Evolutionary conservation across 2,113 vertebrate genomes (phyloP), one percentile per base, ranked within the genome.

Genomic region (Bagarius yarrelli): DNA sequence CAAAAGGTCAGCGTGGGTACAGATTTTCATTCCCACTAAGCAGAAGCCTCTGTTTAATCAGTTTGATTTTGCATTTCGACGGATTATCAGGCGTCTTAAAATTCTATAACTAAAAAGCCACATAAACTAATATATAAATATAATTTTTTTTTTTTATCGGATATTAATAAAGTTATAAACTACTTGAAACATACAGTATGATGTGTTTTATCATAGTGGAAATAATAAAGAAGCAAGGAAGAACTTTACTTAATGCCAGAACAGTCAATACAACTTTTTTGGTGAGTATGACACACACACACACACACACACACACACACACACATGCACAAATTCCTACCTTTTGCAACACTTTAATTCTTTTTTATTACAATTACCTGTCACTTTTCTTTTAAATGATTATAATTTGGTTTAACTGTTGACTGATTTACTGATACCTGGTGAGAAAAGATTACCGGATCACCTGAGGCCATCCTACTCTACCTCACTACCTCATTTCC

Each of bases 271-370:
- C 59, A 60, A 27, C 25, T 60, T 60, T n/a, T 5, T 60, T 60
- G 25, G 59, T 16, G 15, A 60, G 13, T 60, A 5, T 12, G 27
- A 75, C 70, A 76, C 30, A 75, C 59, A 60, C 71, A 79, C 71
- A 76, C 27, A 47, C 44, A 77, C 55, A 77, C 81, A 83, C 81
- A 72, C 75, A 75, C 60, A 78, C 66, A 73, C 59, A 23, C 30
- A 30, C 14, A 27, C 59, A 60, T 64, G 64, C 60, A 78, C 56
- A 73, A 44, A 23, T 21, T 19, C 14, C 12, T 23, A 27, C 25
- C 13, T 5, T 14, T 25, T 60, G 13, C 59, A 60, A 25, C 25
- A 27, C 25, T 15, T 25, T 59, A 60, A 13, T 60, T 30, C 12
- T 9, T 60, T 30, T 15, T 60, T 30, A 40, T 14, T 15, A 4